Evolutionary conservation across 2,113 vertebrate species (phyloP).

Genomic region (Australoheros scitulus): DNA sequence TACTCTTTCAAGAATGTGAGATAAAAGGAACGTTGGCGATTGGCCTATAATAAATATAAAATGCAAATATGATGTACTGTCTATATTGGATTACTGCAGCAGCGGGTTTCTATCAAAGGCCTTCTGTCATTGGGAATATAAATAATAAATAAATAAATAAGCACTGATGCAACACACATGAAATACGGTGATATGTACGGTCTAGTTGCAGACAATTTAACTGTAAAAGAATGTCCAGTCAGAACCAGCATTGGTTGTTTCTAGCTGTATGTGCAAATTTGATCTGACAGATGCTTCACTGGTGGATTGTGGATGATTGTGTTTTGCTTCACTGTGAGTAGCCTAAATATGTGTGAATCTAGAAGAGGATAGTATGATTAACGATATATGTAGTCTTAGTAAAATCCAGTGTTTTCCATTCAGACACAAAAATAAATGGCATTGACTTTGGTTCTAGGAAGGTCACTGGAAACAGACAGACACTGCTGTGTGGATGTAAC

Average conservation of each 20-base stretch:
- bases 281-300: background rate
- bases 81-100: background rate
- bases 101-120: background rate
- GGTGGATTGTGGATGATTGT: background rate
- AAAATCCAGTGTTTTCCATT: background rate
- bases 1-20: too few relatives aligned
- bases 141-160: background rate
- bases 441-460: background rate
- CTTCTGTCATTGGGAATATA: background rate
- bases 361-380: background rate
- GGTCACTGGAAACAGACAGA: slow-evolving; percentile 5
- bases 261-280: background rate
- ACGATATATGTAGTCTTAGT: background rate
- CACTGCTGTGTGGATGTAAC: background rate
- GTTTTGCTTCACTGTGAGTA: background rate
- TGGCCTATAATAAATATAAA: too few relatives aligned
- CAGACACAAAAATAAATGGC: background rate
- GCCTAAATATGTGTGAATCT: background rate
- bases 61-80: too few relatives aligned
- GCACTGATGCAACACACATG: background rate
- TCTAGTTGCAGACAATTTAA: background rate
- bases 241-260: too few relatives aligned
- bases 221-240: too few relatives aligned
- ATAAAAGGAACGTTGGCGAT: too few relatives aligned
- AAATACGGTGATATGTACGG: background rate